phyloP scores from a whole-genome alignment of 1,140 invertebrate genomes.

The Drosophila setifemur region DNA sequence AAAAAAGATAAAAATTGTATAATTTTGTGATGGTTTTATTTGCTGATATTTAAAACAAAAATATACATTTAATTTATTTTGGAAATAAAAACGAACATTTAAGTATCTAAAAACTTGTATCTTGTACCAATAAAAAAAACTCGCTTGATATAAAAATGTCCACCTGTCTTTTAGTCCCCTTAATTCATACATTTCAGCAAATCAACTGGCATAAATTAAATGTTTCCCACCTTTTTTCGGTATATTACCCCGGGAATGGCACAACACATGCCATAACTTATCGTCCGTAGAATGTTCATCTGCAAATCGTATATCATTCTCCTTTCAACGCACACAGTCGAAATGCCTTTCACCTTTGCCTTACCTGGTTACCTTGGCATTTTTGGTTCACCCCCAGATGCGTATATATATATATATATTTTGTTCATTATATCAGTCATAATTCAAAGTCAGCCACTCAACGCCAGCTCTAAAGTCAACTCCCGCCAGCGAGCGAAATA shows the following conservation, averaged over 20 bases:
- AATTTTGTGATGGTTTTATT: no score
- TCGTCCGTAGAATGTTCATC: constrained; percentile 15
- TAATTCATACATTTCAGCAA: neutral
- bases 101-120: no score
- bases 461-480: constrained; percentile 39
- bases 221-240: neutral
- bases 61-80: no score
- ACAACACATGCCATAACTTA: constrained; percentile 40
- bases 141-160: no score
- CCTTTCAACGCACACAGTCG: constrained; percentile 16
- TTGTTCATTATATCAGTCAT: constrained; percentile 73
- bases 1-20: no score
- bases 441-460: constrained; percentile 66
- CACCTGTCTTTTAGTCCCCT: neutral
- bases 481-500: constrained; percentile 50
- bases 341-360: constrained; percentile 31
- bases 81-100: no score
- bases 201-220: constrained; percentile 7
- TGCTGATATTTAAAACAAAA: no score
- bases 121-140: no score
- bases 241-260: neutral
- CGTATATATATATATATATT: constrained; percentile 4
- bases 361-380: constrained; percentile 8
- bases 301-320: constrained; percentile 34
- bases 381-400: constrained; percentile 14